Percentiles rank a stretch among this genome's conserved stretches.
Evolutionary conservation across 2,797 vertebrate genomes (phyloP).

Genomic region (Phoeniculus purpureus): DNA sequence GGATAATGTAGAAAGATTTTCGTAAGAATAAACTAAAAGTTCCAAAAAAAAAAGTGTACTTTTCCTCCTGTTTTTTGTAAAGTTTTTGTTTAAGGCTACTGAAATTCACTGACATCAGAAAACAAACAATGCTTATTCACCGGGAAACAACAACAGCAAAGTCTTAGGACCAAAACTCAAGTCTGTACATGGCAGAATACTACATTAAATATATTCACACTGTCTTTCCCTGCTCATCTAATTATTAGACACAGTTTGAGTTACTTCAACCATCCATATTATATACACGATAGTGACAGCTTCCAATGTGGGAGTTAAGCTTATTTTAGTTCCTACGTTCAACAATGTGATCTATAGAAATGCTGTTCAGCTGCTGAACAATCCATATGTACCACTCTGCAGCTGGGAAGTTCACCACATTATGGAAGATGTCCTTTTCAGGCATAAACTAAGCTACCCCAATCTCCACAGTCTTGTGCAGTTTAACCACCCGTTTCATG

Average conservation of each 20-base stretch:
- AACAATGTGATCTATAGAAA: not conserved
- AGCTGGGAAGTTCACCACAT: not conserved
- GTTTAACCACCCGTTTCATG: not conserved
- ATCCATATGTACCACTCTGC: not conserved
- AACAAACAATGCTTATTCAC: rapidly evolving
- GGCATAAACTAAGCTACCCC: not conserved
- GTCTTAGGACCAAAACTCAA: not conserved
- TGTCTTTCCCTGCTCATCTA: not conserved
- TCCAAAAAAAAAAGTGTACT: not conserved
- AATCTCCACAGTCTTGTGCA: not conserved
- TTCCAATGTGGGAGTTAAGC: not conserved
- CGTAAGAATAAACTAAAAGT: not conserved
- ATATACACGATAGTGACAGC: not conserved
- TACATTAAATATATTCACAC: not conserved
- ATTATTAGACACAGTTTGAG: not conserved
- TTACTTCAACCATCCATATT: not conserved
- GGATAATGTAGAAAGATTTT: not conserved
- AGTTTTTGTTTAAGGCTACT: not conserved
- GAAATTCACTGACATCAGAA: not conserved
- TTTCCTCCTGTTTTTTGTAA: not conserved
- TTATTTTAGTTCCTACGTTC: not conserved
- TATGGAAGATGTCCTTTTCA: not conserved
- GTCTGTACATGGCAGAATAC: not conserved
- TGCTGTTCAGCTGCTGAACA: not conserved
- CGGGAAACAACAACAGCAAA: not conserved